Evolutionary conservation across 2,888 invertebrate species (phyloP), one percentile per base, ranked within the genome.

Genomic region (Vandiemenella viatica): DNA sequence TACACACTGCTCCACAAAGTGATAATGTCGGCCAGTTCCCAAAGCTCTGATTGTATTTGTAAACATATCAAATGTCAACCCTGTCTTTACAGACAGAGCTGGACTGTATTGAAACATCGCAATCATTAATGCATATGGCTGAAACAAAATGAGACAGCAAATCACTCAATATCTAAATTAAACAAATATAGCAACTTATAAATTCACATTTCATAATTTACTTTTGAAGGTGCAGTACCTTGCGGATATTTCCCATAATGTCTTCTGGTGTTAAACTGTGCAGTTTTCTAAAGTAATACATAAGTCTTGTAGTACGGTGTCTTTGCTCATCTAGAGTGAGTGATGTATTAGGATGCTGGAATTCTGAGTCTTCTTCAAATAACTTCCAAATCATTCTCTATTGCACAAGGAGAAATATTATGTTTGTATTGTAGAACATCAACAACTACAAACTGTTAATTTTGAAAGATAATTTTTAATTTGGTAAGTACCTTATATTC

Each of bases 211-310:
- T 18, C 4, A 6, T 13, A 41, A 5, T 13, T 18, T 42, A n/a
- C n/a, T n/a, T n/a, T n/a, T n/a, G n/a, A n/a, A n/a, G n/a, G n/a
- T n/a, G n/a, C n/a, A n/a, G n/a, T 49, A 61, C 62, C 56, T 58
- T 58, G 50, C 48, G 53, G 15, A 56, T 53, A 50, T 58, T 59
- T 19, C 47, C 47, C 1, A 60, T 20, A 23, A 73, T 68, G 61
- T 73, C 74, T 55, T 74, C 71, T 19, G 74, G 60, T 1, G 75
- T 67, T 16, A 78, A 57, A 46, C 84, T 73, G 37, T 80, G 68
- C 60, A 80, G 77, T 56, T 79, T 74, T 59, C 75, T 74, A n/a
- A 50, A 8, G 3, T 46, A 48, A 19, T 53, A 53, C 46, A 50
- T 53, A 22, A 40, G 43, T 37, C 49, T 50, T 3, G 42, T 43